Evolutionary conservation across 1,140 invertebrate species (phyloP), one percentile per base, ranked within the genome.

Genomic region (Drosophila malerkotliana): DNA sequence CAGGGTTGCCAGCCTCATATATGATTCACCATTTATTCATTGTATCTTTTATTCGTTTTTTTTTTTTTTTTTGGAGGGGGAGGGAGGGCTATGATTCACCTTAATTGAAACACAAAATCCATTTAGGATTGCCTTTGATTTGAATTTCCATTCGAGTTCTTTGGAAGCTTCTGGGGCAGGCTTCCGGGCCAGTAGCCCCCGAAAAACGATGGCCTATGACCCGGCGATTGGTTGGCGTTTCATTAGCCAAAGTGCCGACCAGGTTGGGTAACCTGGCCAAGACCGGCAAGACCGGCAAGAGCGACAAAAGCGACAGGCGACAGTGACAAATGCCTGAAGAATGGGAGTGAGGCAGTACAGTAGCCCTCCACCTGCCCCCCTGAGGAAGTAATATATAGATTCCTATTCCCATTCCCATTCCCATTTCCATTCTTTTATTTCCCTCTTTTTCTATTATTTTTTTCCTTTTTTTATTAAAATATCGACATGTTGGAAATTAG

Each of bases 401-500:
- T 10, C 66, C 64, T 71, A 77, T 68, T 69, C 55, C 51, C 41
- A 26, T 61, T 55, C 37, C 49, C 14, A 54, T 41, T 63, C 56
- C 56, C 26, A 54, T 41, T 63, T 51, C 56, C 26, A 5, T 45
- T 4, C 14, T 21, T 45, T 54, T 21, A 44, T 47, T 67, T 45
- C 41, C 7, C 49, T 39, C 7, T 45, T n/a, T 45, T 54, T 45
- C 5, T 12, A 21, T 39, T 37, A 21, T 4, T 47, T 39, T 4
- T 21, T 47, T 14, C 32, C 6, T 3, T 39, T 32, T 26, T 47
- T 58, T 28, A 87, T 87, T 81, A 77, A 72, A 87, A 72, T 78
- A 87, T 78, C 63, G 82, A 72, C 68, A 78, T 78, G 63, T 81
- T 85, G 56, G 69, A 81, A 85, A 87, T 87, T 87, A 81, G 78